phyloP scores from a whole-genome alignment of 1,140 invertebrate species.

The Brevipalpus yothersi region DNA sequence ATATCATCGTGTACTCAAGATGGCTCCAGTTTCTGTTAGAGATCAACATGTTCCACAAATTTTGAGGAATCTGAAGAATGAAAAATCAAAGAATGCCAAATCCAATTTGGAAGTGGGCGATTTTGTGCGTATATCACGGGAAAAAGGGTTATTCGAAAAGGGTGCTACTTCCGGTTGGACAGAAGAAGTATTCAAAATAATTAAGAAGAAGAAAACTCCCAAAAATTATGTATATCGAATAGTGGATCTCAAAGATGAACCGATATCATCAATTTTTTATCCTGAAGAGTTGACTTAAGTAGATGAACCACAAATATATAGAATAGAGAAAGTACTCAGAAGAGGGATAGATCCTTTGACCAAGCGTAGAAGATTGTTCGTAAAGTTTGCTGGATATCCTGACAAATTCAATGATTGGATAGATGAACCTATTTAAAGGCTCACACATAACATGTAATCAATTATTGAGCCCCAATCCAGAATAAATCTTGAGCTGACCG shows the following conservation, averaged over 20 bases:
- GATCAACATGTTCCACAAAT: slow-evolving; percentile 15
- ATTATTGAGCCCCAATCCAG: too few species aligned
- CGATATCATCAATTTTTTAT: slow-evolving; percentile 7
- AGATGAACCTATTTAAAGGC: too few species aligned
- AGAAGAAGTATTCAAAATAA: slow-evolving; percentile 8
- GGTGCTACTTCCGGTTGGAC: slow-evolving; percentile 7
- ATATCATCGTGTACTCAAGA: slow-evolving; percentile 20
- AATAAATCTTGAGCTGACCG: too few species aligned
- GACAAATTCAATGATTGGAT: too few species aligned
- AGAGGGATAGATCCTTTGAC: too few species aligned
- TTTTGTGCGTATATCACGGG: slow-evolving; percentile 5
- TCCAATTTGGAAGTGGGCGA: slow-evolving; percentile 16
- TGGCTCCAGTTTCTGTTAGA: slow-evolving; percentile 18
- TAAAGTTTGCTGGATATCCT: too few species aligned
- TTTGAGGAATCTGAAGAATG: slow-evolving; percentile 3
- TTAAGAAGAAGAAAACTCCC: neutral
- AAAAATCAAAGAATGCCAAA: slow-evolving; percentile 6
- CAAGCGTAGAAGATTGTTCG: too few species aligned
- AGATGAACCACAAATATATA: too few species aligned
- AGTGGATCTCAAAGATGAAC: neutral
- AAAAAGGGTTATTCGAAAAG: slow-evolving; percentile 9
- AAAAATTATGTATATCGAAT: slow-evolving; percentile 2
- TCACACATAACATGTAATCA: too few species aligned
- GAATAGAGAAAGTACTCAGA: too few species aligned
- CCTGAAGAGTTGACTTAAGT: neutral